Conservation (phyloP, 2,797 vertebrate genomes). For the Parambassis ranga region DNA sequence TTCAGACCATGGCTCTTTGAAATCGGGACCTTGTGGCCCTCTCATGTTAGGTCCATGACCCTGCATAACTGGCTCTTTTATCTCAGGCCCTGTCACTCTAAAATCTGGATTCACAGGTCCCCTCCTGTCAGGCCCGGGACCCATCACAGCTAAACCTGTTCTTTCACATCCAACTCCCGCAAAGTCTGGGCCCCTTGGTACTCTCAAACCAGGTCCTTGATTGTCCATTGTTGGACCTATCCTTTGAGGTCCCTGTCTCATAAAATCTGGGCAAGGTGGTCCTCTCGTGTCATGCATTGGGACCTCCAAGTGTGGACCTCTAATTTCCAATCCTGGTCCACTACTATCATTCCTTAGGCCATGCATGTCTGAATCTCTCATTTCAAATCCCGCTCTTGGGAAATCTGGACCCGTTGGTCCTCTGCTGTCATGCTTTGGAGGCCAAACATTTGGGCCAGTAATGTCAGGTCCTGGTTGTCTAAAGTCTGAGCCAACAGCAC, state of each 20-base stretch:
- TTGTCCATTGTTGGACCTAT: not conserved
- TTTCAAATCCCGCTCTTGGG: slow-evolving; percentile 2
- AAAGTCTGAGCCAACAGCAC: slow-evolving; percentile 2
- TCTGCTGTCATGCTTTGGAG: slow-evolving; percentile 15
- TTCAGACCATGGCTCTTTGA: slow-evolving; percentile 15
- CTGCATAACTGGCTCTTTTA: not conserved
- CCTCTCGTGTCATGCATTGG: not conserved
- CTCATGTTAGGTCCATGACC: not conserved
- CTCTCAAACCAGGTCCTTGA: slow-evolving; percentile 7
- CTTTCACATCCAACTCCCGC: not conserved
- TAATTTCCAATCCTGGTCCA: not conserved
- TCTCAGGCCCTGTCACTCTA: not conserved
- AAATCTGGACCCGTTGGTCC: slow-evolving; percentile 4
- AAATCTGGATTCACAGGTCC: not conserved
- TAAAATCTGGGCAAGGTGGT: not conserved
- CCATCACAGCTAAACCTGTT: not conserved
- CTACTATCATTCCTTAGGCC: not conserved
- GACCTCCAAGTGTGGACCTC: not conserved
- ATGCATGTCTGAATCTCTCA: not conserved
- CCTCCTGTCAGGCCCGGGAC: not conserved
- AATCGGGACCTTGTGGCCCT: slow-evolving; percentile 8
- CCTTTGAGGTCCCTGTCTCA: not conserved
- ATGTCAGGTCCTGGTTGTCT: slow-evolving; percentile 2
- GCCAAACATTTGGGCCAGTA: slow-evolving; percentile 1
- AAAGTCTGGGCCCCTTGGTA: not conserved